A percentile compares a stretch with the other conserved stretches of the same genome.
phyloP scores from a whole-genome alignment of 2,113 vertebrate species.

The Amia ocellicauda region DNA sequence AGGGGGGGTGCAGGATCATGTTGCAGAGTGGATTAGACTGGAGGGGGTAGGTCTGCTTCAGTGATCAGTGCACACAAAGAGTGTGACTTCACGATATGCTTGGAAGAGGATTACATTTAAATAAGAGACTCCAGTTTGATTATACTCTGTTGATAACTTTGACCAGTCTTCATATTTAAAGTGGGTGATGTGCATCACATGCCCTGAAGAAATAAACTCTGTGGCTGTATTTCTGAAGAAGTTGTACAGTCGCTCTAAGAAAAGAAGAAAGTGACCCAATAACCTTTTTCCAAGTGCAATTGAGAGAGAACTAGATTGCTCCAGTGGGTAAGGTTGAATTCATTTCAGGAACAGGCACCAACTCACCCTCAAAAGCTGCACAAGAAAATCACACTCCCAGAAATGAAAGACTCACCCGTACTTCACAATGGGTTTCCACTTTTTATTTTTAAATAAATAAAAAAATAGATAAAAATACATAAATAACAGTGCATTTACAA shows the following conservation, averaged over 20 bases:
- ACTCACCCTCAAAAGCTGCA: no score
- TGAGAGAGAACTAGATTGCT: constrained; percentile 2
- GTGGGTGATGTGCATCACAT: not conserved
- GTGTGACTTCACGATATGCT: constrained; percentile 7
- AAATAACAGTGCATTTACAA: constrained; percentile 18
- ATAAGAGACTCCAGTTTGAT: constrained; percentile 3
- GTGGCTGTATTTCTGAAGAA: not conserved
- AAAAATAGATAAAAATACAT: constrained; percentile 32
- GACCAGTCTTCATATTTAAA: not conserved
- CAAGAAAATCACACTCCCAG: no score
- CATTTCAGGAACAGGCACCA: no score
- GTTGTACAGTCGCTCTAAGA: not conserved
- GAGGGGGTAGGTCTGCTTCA: not conserved
- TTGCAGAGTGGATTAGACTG: constrained; percentile 5
- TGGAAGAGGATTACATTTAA: constrained; percentile 17
- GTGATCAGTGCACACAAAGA: constrained; percentile 12
- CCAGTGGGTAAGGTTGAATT: constrained; percentile 32
- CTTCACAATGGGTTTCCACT: no score
- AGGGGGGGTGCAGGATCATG: constrained; percentile 12
- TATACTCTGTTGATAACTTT: not conserved
- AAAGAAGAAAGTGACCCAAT: not conserved
- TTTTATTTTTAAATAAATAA: constrained; percentile 41
- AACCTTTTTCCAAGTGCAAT: not conserved
- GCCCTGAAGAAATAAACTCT: constrained; percentile 1
- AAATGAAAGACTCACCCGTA: no score